These are phyloP conservation scores for Oryctes rhinoceros DNA, from an alignment of 1,140 invertebrate genomes.

Conservation along the genomic window DNA sequence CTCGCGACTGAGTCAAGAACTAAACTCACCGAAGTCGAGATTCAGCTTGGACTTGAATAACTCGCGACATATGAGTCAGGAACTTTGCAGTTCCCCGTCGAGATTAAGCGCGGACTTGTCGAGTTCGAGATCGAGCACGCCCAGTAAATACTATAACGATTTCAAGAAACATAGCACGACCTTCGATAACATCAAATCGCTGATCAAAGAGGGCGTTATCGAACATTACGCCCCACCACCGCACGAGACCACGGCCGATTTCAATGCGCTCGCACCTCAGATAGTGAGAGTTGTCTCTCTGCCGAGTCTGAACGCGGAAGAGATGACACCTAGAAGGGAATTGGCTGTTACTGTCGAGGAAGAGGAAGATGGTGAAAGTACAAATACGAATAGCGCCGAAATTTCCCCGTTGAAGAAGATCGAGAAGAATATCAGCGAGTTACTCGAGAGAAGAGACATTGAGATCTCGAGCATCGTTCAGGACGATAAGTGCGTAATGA, in stretches of 20 bases:
- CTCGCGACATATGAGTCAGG: slow-evolving; percentile 64
- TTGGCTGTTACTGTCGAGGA: slow-evolving; percentile 68
- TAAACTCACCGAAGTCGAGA: slow-evolving; percentile 67
- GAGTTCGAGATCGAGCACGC: slow-evolving; percentile 55
- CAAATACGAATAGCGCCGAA: slow-evolving; percentile 64
- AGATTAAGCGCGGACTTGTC: slow-evolving; percentile 52
- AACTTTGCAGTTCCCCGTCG: slow-evolving; percentile 56
- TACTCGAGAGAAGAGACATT: slow-evolving; percentile 64
- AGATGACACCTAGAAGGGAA: slow-evolving; percentile 62
- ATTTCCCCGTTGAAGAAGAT: slow-evolving; percentile 71
- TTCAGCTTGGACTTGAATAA: slow-evolving; percentile 68
- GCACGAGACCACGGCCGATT: slow-evolving; percentile 65
- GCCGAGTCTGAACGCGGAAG: slow-evolving; percentile 68
- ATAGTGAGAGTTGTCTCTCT: slow-evolving; percentile 73
- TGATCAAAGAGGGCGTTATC: slow-evolving; percentile 73
- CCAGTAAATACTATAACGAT: slow-evolving; percentile 61
- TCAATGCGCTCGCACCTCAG: slow-evolving; percentile 58
- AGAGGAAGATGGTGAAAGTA: slow-evolving; percentile 69
- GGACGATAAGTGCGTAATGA: slow-evolving; percentile 50
- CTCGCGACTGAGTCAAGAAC: slow-evolving; percentile 65
- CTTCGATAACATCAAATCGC: slow-evolving; percentile 80
- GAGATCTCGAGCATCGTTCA: slow-evolving; percentile 56
- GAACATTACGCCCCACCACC: slow-evolving; percentile 60
- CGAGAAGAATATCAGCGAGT: slow-evolving; percentile 72
- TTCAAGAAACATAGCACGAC: slow-evolving; percentile 79